A percentile compares a stretch with the other conserved stretches of the same genome.
phyloP scores from a whole-genome alignment of 2,113 vertebrate genomes.

The Polypterus senegalus region DNA sequence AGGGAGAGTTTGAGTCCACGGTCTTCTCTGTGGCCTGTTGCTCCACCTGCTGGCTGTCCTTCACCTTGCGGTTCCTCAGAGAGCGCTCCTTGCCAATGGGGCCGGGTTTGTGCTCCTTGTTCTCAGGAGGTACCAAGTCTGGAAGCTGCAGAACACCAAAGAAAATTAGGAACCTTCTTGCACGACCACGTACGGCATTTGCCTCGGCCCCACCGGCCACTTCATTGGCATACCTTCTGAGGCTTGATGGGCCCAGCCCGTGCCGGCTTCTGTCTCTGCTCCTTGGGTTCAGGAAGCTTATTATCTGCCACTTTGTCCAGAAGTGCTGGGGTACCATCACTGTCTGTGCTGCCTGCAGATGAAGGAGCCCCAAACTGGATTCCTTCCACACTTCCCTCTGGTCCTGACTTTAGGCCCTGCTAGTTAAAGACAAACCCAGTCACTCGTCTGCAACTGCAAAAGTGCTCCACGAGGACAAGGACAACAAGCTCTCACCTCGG shows the following conservation, averaged over 20 bases:
- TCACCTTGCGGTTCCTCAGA: conserved; percentile 88
- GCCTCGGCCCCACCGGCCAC: no score
- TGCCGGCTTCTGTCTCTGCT: conserved; percentile 88
- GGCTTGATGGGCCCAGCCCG: conserved; percentile 90
- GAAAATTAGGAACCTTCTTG: no score
- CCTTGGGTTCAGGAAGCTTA: conserved; percentile 88
- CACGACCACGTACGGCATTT: no score
- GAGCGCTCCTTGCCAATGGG: conserved; percentile 96
- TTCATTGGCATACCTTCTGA: conserved; percentile 65
- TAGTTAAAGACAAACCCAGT: not conserved
- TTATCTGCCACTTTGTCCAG: conserved; percentile 66
- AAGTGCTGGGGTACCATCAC: conserved; percentile 69
- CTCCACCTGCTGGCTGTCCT: conserved; percentile 77
- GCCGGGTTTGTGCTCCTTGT: conserved; percentile 92
- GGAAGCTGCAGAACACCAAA: conserved; percentile 53
- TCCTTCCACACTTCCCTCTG: conserved; percentile 78
- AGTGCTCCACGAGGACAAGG: not conserved
- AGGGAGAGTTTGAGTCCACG: conserved; percentile 59
- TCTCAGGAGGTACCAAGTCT: conserved; percentile 79
- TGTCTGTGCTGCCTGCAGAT: conserved; percentile 81
- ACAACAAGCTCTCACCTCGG: conserved; percentile 59
- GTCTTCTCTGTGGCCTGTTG: conserved; percentile 73
- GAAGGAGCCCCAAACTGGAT: conserved; percentile 94
- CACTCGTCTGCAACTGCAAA: not conserved
- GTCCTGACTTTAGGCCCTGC: conserved; percentile 66